Evolutionary conservation across 2,113 vertebrate species (phyloP), one percentile per base, ranked within the genome.

Genomic region (Macroglossus sobrinus): DNA sequence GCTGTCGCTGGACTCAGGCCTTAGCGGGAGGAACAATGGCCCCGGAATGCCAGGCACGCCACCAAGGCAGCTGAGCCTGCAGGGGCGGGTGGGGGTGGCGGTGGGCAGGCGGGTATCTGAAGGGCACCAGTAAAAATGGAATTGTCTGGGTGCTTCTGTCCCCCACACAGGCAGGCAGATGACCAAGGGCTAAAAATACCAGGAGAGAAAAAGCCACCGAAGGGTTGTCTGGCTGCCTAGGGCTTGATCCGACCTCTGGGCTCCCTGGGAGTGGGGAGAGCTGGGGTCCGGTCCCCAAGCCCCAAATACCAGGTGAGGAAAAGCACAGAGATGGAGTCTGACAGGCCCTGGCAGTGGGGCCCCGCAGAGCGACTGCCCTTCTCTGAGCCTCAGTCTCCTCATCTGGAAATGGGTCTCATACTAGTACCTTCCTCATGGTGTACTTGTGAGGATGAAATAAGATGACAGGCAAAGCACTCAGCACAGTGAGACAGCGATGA

Each of bases 1-100:
- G 97, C 97, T 98, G 98, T 96, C 97, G 94, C 97, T 98, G 93
- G 74, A 75, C 89, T 97, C 89, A 38, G 88, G 92, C 69, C 91
- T 71, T 91, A 50, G 82, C 38, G 76, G 95, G 86, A 97, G 97
- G 64, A 90, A 97, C 98, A 98, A 97, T 96, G 40, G 68, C 86
- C 89, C n/a, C 2, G 26, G 84, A 91, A 95, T 50, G 86, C 85
- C 68, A 76, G 96, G 96, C 84, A 21, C 0, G 85, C 71, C 47
- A 50, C n/a, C n/a, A 28, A 45, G 97, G 97, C 98, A 98, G 98
- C 98, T 98, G 98, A 95, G 90, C 87, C 69, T 5, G 0, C 3
- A 2, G 35, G 76, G 75, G 59, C 2, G 40, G 66, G 72, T 7
- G 6, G 43, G 72, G 6, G 61, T 3, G 14, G 57, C 59, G 1